These are phyloP conservation scores for Ptychoptera contaminata DNA, from an alignment of 2,888 invertebrate genomes.

Conservation along the genomic window DNA sequence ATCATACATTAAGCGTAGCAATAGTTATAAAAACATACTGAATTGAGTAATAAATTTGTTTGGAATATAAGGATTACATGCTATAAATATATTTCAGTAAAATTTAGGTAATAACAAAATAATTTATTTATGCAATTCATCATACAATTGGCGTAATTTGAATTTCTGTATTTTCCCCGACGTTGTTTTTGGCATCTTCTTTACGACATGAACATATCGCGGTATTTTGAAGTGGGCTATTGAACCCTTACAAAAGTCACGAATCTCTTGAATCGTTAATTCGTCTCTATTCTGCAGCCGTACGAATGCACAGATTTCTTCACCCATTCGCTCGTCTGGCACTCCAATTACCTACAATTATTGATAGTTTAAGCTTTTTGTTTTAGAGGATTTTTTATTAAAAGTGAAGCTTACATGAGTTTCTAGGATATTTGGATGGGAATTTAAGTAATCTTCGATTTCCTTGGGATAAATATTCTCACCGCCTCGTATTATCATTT, in stretches of 20 bases:
- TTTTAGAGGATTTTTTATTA: no score
- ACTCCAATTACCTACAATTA: constrained; percentile 44
- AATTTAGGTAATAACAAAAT: no score
- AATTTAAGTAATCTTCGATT: constrained; percentile 54
- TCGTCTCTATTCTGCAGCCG: constrained; percentile 32
- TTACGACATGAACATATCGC: constrained; percentile 43
- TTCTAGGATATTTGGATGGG: constrained; percentile 51
- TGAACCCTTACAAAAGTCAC: constrained; percentile 46
- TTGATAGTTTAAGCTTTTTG: no score
- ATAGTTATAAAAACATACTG: no score
- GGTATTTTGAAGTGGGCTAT: constrained; percentile 69
- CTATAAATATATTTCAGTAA: no score
- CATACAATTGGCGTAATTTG: constrained; percentile 28
- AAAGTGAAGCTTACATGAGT: constrained; percentile 36
- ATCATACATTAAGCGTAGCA: no score
- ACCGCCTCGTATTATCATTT: constrained; percentile 66
- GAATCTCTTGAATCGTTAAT: constrained; percentile 39
- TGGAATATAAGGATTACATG: no score
- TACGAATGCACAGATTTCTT: constrained; percentile 51
- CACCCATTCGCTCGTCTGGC: constrained; percentile 53
- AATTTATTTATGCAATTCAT: background rate
- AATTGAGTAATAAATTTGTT: no score
- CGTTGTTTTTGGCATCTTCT: constrained; percentile 56
- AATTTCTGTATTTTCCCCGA: constrained; percentile 70
- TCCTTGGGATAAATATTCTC: constrained; percentile 70